Evolutionary conservation across 2,113 vertebrate species (phyloP).

Genomic region (Aplodontia rufa): DNA sequence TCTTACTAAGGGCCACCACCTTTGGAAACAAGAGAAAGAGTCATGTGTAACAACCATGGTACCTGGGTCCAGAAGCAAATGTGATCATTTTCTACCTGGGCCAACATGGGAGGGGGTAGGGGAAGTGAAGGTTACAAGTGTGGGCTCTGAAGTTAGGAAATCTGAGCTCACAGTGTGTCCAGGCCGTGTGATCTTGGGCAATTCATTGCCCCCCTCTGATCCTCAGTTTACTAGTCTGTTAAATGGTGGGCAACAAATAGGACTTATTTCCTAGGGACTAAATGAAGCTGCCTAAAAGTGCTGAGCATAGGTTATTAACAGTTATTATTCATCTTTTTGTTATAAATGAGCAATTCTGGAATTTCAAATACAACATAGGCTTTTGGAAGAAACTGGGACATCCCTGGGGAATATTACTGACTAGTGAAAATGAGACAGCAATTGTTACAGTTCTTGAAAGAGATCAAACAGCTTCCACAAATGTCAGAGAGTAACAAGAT

Average conservation of each 20-base stretch:
- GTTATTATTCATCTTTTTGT: neutral
- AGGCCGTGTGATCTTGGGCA: neutral
- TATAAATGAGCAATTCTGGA: neutral
- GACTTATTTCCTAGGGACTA: neutral
- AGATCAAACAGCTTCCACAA: neutral
- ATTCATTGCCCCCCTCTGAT: neutral
- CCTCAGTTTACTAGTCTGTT: neutral
- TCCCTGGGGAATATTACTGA: neutral
- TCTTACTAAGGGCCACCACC: constrained; percentile 97
- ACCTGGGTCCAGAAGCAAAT: neutral
- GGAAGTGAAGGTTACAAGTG: neutral
- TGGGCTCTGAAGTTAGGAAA: neutral
- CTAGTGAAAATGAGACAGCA: neutral
- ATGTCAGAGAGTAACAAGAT: neutral
- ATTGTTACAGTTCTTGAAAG: neutral
- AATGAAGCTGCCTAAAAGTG: neutral
- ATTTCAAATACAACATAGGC: neutral
- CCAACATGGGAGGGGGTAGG: neutral
- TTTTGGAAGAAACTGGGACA: neutral
- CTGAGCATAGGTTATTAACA: neutral
- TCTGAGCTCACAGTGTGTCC: neutral
- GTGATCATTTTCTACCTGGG: neutral
- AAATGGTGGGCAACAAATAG: neutral
- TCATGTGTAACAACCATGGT: neutral
- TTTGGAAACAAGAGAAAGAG: constrained; percentile 81